Conservation (phyloP, 1,140 invertebrate genomes). For the Ectropis grisescens region DNA sequence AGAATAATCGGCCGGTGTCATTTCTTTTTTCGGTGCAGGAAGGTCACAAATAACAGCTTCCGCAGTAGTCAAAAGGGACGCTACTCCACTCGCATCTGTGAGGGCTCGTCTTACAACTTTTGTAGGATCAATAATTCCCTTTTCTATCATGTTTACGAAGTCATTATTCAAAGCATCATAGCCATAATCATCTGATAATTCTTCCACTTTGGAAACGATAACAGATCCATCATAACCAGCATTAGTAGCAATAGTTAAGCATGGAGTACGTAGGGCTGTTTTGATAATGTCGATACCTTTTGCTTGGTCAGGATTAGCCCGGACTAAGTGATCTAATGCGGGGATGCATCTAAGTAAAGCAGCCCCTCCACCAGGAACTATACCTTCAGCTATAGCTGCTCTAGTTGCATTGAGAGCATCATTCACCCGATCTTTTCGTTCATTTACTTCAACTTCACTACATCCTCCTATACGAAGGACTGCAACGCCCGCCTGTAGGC, state of each 20-base stretch:
- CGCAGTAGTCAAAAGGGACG: conserved; percentile 83
- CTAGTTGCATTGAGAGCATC: conserved; percentile 38
- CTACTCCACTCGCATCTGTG: conserved; percentile 88
- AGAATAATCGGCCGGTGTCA: neutral
- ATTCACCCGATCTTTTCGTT: conserved; percentile 41
- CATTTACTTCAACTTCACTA: conserved; percentile 35
- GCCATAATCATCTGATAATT: conserved; percentile 77
- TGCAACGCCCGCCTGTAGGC: conserved; percentile 79
- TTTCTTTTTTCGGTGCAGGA: conserved; percentile 55
- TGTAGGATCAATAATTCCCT: conserved; percentile 95
- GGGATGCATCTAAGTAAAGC: conserved; percentile 35
- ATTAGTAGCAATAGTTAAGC: conserved; percentile 90
- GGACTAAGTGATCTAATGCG: conserved; percentile 15
- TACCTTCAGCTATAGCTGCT: conserved; percentile 35
- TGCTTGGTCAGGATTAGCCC: conserved; percentile 19
- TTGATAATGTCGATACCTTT: conserved; percentile 77
- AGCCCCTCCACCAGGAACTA: conserved; percentile 43
- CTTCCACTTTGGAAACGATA: conserved; percentile 86
- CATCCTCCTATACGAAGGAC: conserved; percentile 32
- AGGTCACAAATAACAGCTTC: conserved; percentile 78
- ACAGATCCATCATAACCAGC: conserved; percentile 90
- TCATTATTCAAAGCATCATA: conserved; percentile 91
- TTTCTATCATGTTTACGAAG: conserved; percentile 91
- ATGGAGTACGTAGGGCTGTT: conserved; percentile 79
- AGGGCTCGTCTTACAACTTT: conserved; percentile 92